Evolutionary conservation across 1,140 invertebrate species (phyloP).

Genomic region (Oreohelix idahoensis): DNA sequence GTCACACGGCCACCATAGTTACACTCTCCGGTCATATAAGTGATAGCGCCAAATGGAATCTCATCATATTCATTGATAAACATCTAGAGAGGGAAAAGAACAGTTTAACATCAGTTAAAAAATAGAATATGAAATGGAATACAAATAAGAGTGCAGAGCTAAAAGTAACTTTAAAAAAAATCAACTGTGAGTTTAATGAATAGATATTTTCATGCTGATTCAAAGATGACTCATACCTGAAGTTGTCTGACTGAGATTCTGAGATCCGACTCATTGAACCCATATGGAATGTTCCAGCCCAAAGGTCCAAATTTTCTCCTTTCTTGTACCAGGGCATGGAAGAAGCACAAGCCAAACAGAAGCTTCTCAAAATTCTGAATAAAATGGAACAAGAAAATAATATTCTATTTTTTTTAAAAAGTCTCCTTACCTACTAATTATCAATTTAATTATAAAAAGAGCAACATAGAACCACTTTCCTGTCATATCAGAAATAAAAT

Average conservation of each 20-base stretch:
- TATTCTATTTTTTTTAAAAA: no score
- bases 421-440: no score
- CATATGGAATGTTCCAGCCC: constrained; percentile 73
- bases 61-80: constrained; percentile 73
- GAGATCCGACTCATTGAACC: constrained; percentile 73
- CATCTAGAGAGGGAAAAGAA: constrained; percentile 69
- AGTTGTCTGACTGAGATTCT: constrained; percentile 73
- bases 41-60: constrained; percentile 73
- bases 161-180: no score
- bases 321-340: constrained; percentile 73
- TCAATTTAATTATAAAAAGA: no score
- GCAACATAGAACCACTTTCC: no score
- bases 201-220: not conserved
- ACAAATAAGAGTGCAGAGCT: no score
- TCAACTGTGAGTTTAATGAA: no score
- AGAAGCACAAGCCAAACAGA: constrained; percentile 73
- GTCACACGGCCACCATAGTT: constrained; percentile 75
- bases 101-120: no score
- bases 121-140: no score
- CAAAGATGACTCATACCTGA: constrained; percentile 75
- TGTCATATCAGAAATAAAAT: no score
- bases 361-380: constrained; percentile 46
- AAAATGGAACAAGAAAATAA: not conserved
- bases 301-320: constrained; percentile 72
- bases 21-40: constrained; percentile 73